phyloP scores from a whole-genome alignment of 2,888 invertebrate genomes.

The Trissolcus brochymenae region DNA sequence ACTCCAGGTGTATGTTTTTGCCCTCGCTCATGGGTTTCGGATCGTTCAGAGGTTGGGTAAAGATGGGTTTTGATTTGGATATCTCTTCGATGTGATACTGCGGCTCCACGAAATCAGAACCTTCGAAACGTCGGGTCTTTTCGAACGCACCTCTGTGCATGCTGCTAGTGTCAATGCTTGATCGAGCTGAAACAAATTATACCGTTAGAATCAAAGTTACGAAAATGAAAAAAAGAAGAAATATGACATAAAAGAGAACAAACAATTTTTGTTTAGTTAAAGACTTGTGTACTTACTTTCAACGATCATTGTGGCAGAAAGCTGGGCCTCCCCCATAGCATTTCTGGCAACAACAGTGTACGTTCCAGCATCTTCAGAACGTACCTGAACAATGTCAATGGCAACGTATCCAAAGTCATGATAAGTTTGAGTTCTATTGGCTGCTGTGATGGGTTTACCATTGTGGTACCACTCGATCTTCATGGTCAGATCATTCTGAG shows the following conservation, averaged over 20 bases:
- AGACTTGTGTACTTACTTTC: conserved; percentile 86
- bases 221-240: not conserved
- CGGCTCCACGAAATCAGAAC: conserved; percentile 89
- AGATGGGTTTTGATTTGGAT: conserved; percentile 95
- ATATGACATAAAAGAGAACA: not conserved
- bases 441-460: conserved; percentile 91
- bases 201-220: not conserved
- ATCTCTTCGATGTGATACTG: conserved; percentile 94
- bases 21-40: conserved; percentile 91
- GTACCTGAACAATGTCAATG: conserved; percentile 93
- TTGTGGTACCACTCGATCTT: conserved; percentile 98
- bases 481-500: conserved; percentile 95
- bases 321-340: conserved; percentile 90
- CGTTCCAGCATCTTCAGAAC: conserved; percentile 93
- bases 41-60: conserved; percentile 91
- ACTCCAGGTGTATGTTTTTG: conserved; percentile 93
- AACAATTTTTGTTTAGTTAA: not conserved
- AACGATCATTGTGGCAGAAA: conserved; percentile 89
- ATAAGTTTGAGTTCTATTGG: conserved; percentile 94
- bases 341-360: conserved; percentile 96
- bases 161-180: conserved; percentile 91
- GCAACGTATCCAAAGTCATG: conserved; percentile 98
- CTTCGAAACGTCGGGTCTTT: conserved; percentile 91
- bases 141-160: conserved; percentile 92
- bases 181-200: conserved; percentile 82